Evolutionary conservation across 2,113 vertebrate species (phyloP).

Genomic region (Rhombomys opimus): DNA sequence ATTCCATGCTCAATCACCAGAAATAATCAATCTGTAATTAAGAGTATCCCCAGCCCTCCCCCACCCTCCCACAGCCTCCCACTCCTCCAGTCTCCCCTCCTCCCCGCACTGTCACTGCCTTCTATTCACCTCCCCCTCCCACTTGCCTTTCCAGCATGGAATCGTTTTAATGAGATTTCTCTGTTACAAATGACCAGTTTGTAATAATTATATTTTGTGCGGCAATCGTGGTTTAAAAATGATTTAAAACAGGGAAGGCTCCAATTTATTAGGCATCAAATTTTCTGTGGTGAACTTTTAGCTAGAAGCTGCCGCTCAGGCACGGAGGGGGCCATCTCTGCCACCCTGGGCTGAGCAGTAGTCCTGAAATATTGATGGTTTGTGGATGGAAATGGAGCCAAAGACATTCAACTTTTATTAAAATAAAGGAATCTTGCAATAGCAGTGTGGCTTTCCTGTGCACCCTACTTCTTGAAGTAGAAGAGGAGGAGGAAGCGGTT

Average conservation of each 20-base stretch:
- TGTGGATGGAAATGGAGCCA: constrained; percentile 63
- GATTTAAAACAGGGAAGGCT: constrained; percentile 86
- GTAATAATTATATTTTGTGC: constrained; percentile 89
- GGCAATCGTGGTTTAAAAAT: constrained; percentile 81
- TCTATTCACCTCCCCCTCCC: constrained; percentile 50
- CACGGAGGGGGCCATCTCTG: constrained; percentile 72
- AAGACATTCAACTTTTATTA: constrained; percentile 76
- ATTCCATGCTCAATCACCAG: constrained; percentile 79
- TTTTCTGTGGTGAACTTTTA: constrained; percentile 86
- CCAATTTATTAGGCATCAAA: constrained; percentile 89
- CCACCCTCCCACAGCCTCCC: constrained; percentile 15
- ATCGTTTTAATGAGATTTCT: constrained; percentile 88
- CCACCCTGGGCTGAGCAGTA: constrained; percentile 70
- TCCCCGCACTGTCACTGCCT: constrained; percentile 16
- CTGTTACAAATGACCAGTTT: constrained; percentile 88
- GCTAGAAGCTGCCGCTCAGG: constrained; percentile 65
- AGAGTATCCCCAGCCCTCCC: constrained; percentile 66
- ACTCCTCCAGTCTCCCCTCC: not conserved
- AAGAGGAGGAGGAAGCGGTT: rapidly evolving
- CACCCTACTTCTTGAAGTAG: not conserved
- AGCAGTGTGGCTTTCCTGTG: not conserved
- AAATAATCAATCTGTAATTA: constrained; percentile 87
- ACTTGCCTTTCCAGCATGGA: constrained; percentile 79
- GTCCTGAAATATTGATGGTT: constrained; percentile 80
- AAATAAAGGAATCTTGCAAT: constrained; percentile 63